Evolutionary conservation across 2,113 vertebrate genomes (phyloP).

Genomic region (Acrocephalus arundinaceus): DNA sequence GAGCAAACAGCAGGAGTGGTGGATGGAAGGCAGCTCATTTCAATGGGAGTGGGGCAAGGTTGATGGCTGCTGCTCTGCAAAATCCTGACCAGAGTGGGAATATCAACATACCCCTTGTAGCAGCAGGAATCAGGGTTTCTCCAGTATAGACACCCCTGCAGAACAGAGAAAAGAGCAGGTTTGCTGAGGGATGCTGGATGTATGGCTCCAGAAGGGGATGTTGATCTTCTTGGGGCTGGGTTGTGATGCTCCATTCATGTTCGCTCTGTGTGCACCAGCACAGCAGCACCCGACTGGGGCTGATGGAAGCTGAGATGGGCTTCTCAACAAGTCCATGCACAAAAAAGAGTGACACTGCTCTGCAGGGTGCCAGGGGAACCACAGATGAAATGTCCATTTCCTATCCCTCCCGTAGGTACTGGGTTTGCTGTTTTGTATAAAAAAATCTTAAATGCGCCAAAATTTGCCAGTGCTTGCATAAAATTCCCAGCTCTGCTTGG

Average conservation of each 20-base stretch:
- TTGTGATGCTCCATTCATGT: accelerated
- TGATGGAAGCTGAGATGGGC: background rate
- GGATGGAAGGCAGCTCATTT: background rate
- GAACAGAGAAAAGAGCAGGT: background rate
- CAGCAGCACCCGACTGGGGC: accelerated
- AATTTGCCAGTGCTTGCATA: background rate
- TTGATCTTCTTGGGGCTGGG: too few species aligned
- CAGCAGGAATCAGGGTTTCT: background rate
- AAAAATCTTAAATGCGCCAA: accelerated
- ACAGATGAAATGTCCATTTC: background rate
- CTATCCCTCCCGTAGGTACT: background rate
- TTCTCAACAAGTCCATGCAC: background rate
- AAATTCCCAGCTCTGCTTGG: background rate
- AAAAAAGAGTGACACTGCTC: background rate
- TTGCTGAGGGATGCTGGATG: background rate
- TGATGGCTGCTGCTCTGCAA: background rate
- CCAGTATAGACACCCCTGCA: background rate
- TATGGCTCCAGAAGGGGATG: background rate
- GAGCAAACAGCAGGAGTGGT: background rate
- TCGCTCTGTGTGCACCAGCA: background rate
- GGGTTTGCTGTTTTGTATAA: background rate
- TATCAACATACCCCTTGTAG: accelerated
- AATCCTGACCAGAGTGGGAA: background rate
- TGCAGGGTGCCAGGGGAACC: background rate
- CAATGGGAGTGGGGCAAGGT: accelerated